Evolutionary conservation across 2,797 vertebrate genomes (phyloP), one percentile per base, ranked within the genome.

Genomic region (Kryptopterus vitreolus): DNA sequence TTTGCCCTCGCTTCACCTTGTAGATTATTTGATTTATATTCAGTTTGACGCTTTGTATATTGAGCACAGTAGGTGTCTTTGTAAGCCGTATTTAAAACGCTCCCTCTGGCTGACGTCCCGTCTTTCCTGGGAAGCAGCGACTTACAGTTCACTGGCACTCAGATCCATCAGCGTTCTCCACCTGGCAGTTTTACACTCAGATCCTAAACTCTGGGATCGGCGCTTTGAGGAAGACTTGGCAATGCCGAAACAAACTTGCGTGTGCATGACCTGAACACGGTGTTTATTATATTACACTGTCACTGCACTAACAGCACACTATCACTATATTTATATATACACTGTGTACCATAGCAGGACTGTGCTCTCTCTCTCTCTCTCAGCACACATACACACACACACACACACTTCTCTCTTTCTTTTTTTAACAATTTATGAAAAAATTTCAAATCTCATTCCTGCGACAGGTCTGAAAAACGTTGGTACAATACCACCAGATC

Each of bases 141-240:
- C 16, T 52, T 70, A 12, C 68, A 70, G 46, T 70, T 70, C 68
- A 70, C 24, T 70, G 66, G 46, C 8, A 69, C 43, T 29, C 66
- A 50, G 71, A 72, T 15, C 22, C 76, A 62, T 72, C 61, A 50
- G 43, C 57, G 31, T 33, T 35, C 26, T 59, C 15, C 68, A 70
- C 68, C 58, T 46, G 68, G 69, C 58, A 57, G 75, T 35, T 63
- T 65, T 53, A 61, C 58, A 76, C 11, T 6, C 1, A 48, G 38
- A 76, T 50, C 43, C 29, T 43, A 53, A 65, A 77, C 59, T 52
- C 26, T 48, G 26, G 61, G 26, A 24, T 26, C 48, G 16, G 24
- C 16, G 22, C 61, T 61, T 11, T 57, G 31, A 38, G 22, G 73
- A 12, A 35, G 38, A 29, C 16, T 29, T n/a, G 2, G 35, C 1